Evolutionary conservation across 1,140 invertebrate species (phyloP), one percentile per base, ranked within the genome.

Genomic region (Ptiloglossa arizonensis): DNA sequence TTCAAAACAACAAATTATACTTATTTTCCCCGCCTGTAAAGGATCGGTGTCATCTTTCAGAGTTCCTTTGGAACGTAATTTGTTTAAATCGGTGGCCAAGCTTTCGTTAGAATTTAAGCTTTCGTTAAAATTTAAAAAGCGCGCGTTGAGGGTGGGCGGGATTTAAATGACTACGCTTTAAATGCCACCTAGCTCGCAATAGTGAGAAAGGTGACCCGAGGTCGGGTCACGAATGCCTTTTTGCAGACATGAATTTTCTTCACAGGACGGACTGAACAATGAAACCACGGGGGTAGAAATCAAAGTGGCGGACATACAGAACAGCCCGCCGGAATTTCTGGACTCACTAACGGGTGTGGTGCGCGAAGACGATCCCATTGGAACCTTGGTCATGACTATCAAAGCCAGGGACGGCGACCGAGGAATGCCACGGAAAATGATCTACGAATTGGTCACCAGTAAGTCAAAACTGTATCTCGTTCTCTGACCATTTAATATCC

Each of bases 321-420:
- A 97, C 87, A 95, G 94, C 32, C 96, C 96, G 1, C 97, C 97
- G 0, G 94, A 96, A 48, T 98, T 98, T 91, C 94, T 95, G 35
- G 96, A 97, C 2, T 95, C 96, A 0, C 92, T 97, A 32, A 96
- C 96, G 11, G 96, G 96, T 0, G 94, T 97, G 38, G 94, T 98
- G n/a, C 93, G 94, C 29, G 97, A 98, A 91, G 96, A 98, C 87
- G 96, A 95, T 79, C 94, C 96, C 0, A 97, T 98, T 60, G 97
- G 97, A n/a, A 96, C 96, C 3, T 90, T 96, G 15, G 96, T 97
- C 1, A 94, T 97, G 90, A 96, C 95, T 1, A 92, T 97, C 3
- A 95, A 96, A 87, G 97, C 97, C 0, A 93, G 95, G 56, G 97
- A 98, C 89, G 97, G 96, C 0, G 97, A 98, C 87, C 93, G 95